These are phyloP conservation scores for Dendrocopos noguchii DNA, from an alignment of 2,113 vertebrate genomes.

Conservation along the genomic window DNA sequence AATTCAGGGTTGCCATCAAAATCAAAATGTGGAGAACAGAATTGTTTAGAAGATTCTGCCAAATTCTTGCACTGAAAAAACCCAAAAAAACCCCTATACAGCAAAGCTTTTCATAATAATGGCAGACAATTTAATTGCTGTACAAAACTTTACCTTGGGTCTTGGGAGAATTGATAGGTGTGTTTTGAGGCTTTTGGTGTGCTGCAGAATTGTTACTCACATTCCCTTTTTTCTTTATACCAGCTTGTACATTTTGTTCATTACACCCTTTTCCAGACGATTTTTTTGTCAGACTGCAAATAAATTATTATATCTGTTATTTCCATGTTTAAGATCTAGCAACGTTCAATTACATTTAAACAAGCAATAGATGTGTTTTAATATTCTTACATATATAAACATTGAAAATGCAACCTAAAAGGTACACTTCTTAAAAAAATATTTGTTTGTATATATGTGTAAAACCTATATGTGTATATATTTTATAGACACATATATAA, in stretches of 20 bases:
- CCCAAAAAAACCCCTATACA: not conserved
- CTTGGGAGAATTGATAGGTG: conserved; percentile 72
- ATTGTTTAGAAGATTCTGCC: not conserved
- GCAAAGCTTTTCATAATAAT: not conserved
- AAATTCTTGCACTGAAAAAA: not conserved
- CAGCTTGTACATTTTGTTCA: conserved; percentile 73
- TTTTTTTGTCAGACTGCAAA: conserved; percentile 82
- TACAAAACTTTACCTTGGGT: conserved; percentile 79
- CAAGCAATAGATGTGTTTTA: not conserved
- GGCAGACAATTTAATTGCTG: not conserved
- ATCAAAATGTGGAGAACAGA: not conserved
- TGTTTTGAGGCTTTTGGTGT: conserved; percentile 80
- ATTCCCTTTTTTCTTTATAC: conserved; percentile 77
- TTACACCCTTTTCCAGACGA: conserved; percentile 69
- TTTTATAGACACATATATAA: not conserved
- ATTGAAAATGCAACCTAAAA: not conserved
- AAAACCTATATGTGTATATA: not conserved
- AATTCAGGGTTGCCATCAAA: not conserved
- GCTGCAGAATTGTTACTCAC: conserved; percentile 54
- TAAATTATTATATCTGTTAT: conserved; percentile 33
- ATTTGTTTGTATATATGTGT: not conserved
- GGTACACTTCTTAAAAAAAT: not conserved
- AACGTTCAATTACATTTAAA: not conserved
- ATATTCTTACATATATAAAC: not conserved
- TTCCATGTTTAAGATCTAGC: conserved; percentile 1